Evolutionary conservation across 1,140 invertebrate species (phyloP), one percentile per base, ranked within the genome.

Genomic region (Diabrotica undecimpunctata): DNA sequence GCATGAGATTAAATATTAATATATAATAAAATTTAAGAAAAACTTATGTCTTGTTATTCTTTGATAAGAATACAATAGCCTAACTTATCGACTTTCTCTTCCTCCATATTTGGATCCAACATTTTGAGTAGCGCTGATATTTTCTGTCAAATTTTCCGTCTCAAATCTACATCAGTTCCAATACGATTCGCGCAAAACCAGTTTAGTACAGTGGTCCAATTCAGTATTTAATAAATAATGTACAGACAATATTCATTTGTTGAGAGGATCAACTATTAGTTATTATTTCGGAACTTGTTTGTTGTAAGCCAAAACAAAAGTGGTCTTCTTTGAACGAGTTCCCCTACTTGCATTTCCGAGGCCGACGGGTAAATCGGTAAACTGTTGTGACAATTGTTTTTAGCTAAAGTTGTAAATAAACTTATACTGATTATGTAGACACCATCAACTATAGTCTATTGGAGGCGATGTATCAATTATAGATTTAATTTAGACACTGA

Each of bases 351-450:
- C 41, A 25, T 46, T 46, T 46, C 41, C 41, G 41, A 46, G 41
- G n/a, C 8, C 8, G n/a, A 46, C 41, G 41, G n/a, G n/a, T 46
- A 46, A 46, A 46, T 46, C 41, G 6, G 25, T 25, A 25, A 46
- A 46, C n/a, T 46, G 41, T 46, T 46, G 41, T 46, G 41, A 46
- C 41, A 46, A 46, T n/a, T 46, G 41, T 6, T 46, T 46, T 46
- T n/a, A 46, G 41, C 41, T n/a, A 46, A 46, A 46, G 8, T 46
- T 46, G 41, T 46, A 46, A 46, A 46, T 46, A 46, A 46, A 46
- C n/a, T 46, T 8, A 5, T 46, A 46, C 8, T n/a, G n/a, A 46
- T 46, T 46, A 46, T 46, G 41, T 46, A 46, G 41, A 10, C 25
- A 25, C 4, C 1, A 25, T 25, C 25, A 25, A 4, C 25, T 25